Evolutionary conservation across 2,113 vertebrate genomes (phyloP), one percentile per base, ranked within the genome.

Genomic region (Grallaria varia): DNA sequence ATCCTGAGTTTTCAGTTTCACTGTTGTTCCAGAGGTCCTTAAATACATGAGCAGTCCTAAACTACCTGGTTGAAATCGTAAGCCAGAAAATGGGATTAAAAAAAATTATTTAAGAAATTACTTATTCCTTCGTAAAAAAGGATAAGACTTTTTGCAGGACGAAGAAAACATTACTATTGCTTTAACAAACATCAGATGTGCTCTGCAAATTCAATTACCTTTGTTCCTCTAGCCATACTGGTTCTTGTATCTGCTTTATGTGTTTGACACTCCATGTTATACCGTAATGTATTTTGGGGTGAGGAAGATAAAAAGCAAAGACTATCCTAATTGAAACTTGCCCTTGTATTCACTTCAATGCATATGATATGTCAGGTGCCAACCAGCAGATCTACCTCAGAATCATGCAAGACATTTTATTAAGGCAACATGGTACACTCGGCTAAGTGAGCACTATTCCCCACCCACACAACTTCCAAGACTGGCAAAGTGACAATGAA

Each of bases 301-400:
- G 8, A 89, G 37, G 2, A 77, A 12, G 10, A 64, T 30, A 87
- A 80, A 87, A 77, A 87, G 16, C 22, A 49, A 87, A 68, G 62
- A 52, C 24, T 11, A 17, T 58, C 31, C 17, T 11, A 62, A 74
- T 5, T 37, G n/a, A 55, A 77, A 47, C 55, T 14, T 50, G 60
- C 23, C 50, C 42, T 53, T 58, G 15, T 67, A 37, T 50, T 87
- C 64, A 74, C 52, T 45, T 2, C 2, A 81, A 59, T 8, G 11
- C 25, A 15, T 1, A 39, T 2, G 14, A 58, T 35, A 27, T 1
- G 0, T 35, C 18, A 78, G 33, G 37, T 45, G 21, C 20, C 45
- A 83, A 59, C 7, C 0, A 0, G 42, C 44, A 93, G 62, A 40
- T 2, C 3, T 50, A 21, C 63, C 1, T 0, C 2, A 49, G 60